These are phyloP conservation scores for Orthonychiurus folsomi DNA, from an alignment of 2,888 invertebrate species.

Conservation along the genomic window DNA sequence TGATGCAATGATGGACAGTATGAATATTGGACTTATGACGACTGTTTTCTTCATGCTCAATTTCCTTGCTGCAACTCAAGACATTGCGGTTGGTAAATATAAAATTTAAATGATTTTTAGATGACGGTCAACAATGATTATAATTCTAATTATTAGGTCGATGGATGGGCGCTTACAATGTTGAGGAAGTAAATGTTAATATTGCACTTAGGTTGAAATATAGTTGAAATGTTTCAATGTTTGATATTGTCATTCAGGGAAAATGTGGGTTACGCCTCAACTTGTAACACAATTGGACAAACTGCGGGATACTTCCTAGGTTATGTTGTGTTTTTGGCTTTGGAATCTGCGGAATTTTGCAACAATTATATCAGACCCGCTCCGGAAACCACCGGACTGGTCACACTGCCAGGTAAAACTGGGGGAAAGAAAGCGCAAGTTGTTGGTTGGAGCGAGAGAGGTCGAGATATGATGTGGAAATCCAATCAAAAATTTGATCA, in stretches of 20 bases:
- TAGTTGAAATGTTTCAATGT: no score
- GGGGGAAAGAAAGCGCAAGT: not conserved
- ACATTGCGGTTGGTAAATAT: no score
- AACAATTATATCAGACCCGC: slow-evolving; percentile 75
- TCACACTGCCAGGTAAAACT: slow-evolving; percentile 57
- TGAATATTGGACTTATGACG: slow-evolving; percentile 68
- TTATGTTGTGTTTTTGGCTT: slow-evolving; percentile 88
- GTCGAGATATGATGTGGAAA: no score
- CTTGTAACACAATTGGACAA: slow-evolving; percentile 97
- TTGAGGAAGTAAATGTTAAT: slow-evolving; percentile 62
- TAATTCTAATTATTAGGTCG: no score
- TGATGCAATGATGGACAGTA: slow-evolving; percentile 61
- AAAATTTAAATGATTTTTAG: not conserved
- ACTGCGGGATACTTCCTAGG: slow-evolving; percentile 95
- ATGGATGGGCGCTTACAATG: slow-evolving; percentile 99
- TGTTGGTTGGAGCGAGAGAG: not conserved
- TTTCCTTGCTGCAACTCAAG: slow-evolving; percentile 96
- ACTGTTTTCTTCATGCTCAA: slow-evolving; percentile 80
- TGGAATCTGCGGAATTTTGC: slow-evolving; percentile 93
- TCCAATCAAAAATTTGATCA: no score
- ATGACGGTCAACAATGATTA: slow-evolving; percentile 62
- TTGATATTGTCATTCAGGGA: slow-evolving; percentile 55
- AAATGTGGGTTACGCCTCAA: slow-evolving; percentile 97
- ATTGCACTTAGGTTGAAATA: no score
- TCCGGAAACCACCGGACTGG: slow-evolving; percentile 61